Conservation (phyloP, 2,888 invertebrate genomes). For the Hymenopus coronatus region DNA sequence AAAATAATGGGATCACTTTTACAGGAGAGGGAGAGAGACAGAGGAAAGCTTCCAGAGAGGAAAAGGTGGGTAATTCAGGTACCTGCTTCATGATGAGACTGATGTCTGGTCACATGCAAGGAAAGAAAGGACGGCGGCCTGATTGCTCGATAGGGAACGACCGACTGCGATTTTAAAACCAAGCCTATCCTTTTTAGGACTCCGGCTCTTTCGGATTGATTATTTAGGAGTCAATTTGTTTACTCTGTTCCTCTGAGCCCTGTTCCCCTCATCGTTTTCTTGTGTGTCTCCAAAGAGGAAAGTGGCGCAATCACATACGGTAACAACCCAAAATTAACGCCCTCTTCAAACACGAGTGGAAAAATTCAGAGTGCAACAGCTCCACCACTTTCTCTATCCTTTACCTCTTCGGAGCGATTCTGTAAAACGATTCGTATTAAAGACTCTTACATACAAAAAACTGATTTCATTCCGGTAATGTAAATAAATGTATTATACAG, state of each 20-base stretch:
- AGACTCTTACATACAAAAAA: too few relatives aligned
- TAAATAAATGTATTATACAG: too few relatives aligned
- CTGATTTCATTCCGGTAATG: too few relatives aligned
- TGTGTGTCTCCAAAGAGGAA: neutral
- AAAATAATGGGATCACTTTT: conserved; percentile 42
- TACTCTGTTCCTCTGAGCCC: neutral
- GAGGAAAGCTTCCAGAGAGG: neutral
- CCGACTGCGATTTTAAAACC: neutral
- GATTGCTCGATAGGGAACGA: neutral
- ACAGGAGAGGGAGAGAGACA: conserved; percentile 17
- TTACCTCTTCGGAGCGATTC: too few relatives aligned
- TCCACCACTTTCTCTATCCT: too few relatives aligned
- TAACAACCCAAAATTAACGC: neutral
- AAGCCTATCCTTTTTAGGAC: neutral
- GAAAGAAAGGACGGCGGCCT: neutral
- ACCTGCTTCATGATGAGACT: neutral
- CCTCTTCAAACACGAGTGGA: neutral
- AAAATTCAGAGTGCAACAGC: too few relatives aligned
- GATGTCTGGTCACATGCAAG: neutral
- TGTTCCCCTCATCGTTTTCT: neutral
- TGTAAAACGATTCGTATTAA: too few relatives aligned
- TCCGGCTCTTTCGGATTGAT: neutral
- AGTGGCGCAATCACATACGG: neutral
- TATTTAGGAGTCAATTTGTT: neutral
- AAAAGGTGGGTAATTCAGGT: neutral